Evolutionary conservation across 2,888 invertebrate genomes (phyloP), one percentile per base, ranked within the genome.

Genomic region (Apotomis capreana): DNA sequence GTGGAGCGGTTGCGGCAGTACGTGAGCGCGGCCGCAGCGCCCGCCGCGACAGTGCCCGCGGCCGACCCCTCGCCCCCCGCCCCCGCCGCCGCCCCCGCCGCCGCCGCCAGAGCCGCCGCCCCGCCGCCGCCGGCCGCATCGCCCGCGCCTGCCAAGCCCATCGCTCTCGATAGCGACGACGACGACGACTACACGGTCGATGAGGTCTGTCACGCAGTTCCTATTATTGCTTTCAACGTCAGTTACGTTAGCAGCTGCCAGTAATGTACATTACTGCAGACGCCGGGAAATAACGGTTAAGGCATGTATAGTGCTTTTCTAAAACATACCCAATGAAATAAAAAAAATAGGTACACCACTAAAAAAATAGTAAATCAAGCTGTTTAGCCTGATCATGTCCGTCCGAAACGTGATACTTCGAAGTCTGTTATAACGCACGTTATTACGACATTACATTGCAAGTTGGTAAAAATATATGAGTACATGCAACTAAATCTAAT

Each of bases 171-270:
- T 67, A 94, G 95, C 76, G 96, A 96, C 71, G 95, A 95, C 75
- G 96, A 97, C 73, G 96, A 97, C 73, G 97, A 97, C 81, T 97
- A 97, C 79, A 95, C 95, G n/a, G 96, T 96, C 75, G 97, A 97
- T 78, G 97, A 97, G 85, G 96, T 92, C 55, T 80, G 77, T 65
- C 36, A 10, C 5, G 8, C 8, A 1, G 13, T 49, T 8, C 10
- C 49, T 40, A 40, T 40, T 40, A 40, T 40, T 4, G 26, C 26
- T 40, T 40, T 40, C 6, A 40, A 40, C 40, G 15, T 4, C 6
- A 54, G 26, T 26, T 26, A 26, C 54, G 2, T 12, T 57, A 1
- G 40, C 40, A 40, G 26, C 26, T 26, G 26, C 26, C 26, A 26
- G 26, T 26, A 26, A 26, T 26, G 26, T 26, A 26, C 26, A 26